These are phyloP conservation scores for Venustoraphidia nigricollis DNA, from an alignment of 2,888 invertebrate species.

Conservation along the genomic window DNA sequence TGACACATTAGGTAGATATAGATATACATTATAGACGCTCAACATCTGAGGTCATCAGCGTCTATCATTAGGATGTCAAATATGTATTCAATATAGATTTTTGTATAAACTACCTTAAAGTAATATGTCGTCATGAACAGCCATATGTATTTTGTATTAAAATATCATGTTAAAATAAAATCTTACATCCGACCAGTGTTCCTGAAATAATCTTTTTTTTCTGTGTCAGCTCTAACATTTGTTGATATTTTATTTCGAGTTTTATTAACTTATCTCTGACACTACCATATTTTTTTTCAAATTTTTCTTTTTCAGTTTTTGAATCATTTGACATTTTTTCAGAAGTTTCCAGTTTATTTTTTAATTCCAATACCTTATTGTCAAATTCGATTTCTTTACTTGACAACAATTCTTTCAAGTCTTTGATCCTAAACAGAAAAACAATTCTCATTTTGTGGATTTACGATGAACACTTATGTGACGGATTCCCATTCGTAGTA, in stretches of 20 bases:
- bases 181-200: background rate
- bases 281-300: background rate
- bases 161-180: too few species aligned
- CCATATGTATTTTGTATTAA: too few species aligned
- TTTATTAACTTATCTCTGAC: background rate
- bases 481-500: too few species aligned
- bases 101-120: too few species aligned
- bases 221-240: background rate
- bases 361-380: background rate
- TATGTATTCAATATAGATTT: too few species aligned
- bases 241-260: background rate
- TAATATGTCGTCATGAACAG: too few species aligned
- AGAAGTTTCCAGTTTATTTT: background rate
- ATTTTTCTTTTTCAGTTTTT: background rate
- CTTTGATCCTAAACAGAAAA: background rate
- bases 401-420: background rate
- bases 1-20: too few species aligned
- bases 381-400: background rate
- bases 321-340: background rate
- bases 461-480: too few species aligned
- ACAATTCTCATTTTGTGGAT: too few species aligned
- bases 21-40: too few species aligned
- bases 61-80: too few species aligned
- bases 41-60: too few species aligned
- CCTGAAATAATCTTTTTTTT: background rate